These are phyloP conservation scores for Sinocyclocheilus grahami DNA, from an alignment of 2,113 vertebrate species.

Conservation along the genomic window DNA sequence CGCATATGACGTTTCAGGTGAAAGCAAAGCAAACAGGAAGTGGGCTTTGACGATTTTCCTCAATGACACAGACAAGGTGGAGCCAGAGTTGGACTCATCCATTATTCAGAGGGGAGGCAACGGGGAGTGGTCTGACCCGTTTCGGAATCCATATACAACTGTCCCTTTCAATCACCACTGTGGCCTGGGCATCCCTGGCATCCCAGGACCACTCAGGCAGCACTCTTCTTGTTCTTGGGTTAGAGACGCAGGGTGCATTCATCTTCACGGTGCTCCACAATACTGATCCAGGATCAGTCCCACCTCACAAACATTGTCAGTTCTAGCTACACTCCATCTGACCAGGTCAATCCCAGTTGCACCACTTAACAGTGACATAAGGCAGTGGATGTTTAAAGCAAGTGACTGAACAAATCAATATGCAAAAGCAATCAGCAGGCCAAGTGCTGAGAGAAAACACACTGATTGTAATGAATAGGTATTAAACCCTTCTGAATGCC, in stretches of 20 bases:
- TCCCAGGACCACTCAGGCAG: conserved; percentile 34
- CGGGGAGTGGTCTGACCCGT: conserved; percentile 49
- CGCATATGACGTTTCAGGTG: neutral
- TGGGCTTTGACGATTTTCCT: conserved; percentile 36
- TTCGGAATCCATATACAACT: conserved; percentile 47
- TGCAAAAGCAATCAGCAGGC: conserved; percentile 55
- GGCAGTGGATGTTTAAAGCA: neutral
- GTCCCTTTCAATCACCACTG: conserved; percentile 52
- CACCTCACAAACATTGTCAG: neutral
- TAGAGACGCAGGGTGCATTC: neutral
- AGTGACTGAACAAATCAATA: conserved; percentile 47
- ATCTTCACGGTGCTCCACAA: neutral
- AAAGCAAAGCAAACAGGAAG: conserved; percentile 35
- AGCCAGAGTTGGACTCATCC: conserved; percentile 47
- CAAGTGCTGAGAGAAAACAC: conserved; percentile 54
- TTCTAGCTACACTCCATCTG: neutral
- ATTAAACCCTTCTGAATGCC: conserved; percentile 56
- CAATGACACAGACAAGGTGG: conserved; percentile 34
- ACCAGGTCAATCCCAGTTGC: conserved; percentile 26
- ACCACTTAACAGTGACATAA: neutral
- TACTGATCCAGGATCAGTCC: conserved; percentile 1
- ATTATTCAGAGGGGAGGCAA: conserved; percentile 48
- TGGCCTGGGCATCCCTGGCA: conserved; percentile 45
- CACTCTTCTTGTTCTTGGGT: conserved; percentile 11
- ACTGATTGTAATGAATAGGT: conserved; percentile 57